phyloP scores from a whole-genome alignment of 92 coral and sea anemone species.

The Palythoa caribaeorum region DNA sequence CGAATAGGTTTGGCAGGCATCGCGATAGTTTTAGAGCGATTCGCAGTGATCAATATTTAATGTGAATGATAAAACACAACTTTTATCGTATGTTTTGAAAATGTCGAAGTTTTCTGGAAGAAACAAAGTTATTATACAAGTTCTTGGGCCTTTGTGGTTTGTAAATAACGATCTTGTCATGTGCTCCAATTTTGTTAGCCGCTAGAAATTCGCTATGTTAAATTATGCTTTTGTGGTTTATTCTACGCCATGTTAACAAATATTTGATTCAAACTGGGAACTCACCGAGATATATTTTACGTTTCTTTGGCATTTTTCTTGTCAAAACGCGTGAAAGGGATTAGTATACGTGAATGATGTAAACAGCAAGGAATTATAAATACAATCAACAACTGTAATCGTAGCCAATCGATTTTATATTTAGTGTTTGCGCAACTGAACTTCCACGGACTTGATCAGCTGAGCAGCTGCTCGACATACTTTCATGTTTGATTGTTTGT shows the following conservation, averaged over 20 bases:
- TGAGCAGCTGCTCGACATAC: slow-evolving; percentile 16
- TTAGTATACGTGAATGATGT: neutral
- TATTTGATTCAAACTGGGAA: neutral
- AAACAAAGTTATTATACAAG: neutral
- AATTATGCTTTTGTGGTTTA: neutral
- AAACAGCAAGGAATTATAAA: slow-evolving; percentile 10
- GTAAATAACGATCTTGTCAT: neutral
- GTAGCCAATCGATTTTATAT: neutral
- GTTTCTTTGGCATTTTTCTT: neutral
- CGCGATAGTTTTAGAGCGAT: neutral
- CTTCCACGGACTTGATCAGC: slow-evolving; percentile 19
- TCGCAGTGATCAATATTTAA: neutral
- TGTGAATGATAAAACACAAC: neutral
- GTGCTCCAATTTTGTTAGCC: slow-evolving; percentile 16
- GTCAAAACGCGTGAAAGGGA: neutral
- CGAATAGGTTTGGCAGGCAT: neutral
- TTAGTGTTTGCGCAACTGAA: neutral
- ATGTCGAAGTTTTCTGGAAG: slow-evolving; percentile 9
- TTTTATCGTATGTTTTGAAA: neutral
- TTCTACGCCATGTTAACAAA: neutral
- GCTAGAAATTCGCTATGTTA: neutral
- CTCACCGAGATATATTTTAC: neutral
- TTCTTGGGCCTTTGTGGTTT: neutral
- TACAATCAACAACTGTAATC: neutral
- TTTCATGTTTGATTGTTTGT: neutral